phyloP scores from a whole-genome alignment of 2,797 vertebrate species.

The Myoxocephalus aenaeus region DNA sequence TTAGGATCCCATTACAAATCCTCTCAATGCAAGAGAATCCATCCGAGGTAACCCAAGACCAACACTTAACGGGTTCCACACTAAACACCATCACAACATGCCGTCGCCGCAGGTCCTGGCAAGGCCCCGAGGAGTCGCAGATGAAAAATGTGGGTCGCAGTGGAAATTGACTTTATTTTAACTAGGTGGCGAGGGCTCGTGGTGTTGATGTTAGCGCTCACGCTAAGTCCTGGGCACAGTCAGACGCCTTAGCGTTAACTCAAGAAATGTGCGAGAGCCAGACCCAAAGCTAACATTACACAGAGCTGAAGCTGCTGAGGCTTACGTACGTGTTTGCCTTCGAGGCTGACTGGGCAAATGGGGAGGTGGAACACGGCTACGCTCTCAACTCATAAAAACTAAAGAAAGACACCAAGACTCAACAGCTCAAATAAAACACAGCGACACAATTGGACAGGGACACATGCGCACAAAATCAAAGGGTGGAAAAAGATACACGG shows the following conservation, averaged over 20 bases:
- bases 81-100: conserved; percentile 16
- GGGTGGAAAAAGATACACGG: background rate
- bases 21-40: conserved; percentile 12
- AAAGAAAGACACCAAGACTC: conserved; percentile 21
- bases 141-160: conserved; percentile 43
- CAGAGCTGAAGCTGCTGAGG: conserved; percentile 62
- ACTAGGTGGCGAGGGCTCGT: conserved; percentile 41
- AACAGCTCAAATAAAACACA: conserved; percentile 14
- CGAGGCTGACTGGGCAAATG: conserved; percentile 40
- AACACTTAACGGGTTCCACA: conserved; percentile 1
- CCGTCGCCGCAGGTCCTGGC: conserved; percentile 8
- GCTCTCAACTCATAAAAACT: conserved; percentile 42
- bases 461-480: background rate
- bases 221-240: conserved; percentile 50
- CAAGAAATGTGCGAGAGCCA: conserved; percentile 52
- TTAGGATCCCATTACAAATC: conserved; percentile 51
- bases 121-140: conserved; percentile 30
- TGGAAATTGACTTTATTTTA: conserved; percentile 57
- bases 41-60: conserved; percentile 26
- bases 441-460: background rate
- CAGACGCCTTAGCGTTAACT: conserved; percentile 56
- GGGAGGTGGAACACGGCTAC: conserved; percentile 43
- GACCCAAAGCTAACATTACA: conserved; percentile 66
- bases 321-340: conserved; percentile 63
- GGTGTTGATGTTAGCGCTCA: conserved; percentile 60